Conservation (phyloP, 1,140 invertebrate species). For the Hypothenemus hampei region DNA sequence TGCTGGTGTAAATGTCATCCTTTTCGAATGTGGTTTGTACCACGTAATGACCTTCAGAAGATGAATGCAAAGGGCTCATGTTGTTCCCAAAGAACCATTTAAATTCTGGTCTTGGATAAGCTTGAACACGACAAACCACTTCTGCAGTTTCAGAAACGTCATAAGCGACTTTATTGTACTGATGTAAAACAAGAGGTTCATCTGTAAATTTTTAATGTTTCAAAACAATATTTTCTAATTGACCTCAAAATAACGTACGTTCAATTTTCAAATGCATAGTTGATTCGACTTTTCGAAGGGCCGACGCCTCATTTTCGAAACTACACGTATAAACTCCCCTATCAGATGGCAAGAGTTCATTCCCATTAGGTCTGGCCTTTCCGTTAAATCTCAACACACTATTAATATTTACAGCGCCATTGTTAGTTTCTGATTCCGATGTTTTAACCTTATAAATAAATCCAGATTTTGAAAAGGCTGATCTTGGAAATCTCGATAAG, state of each 20-base stretch:
- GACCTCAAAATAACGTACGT: conserved; percentile 56
- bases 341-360: conserved; percentile 75
- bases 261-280: conserved; percentile 86
- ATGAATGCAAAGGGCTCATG: conserved; percentile 62
- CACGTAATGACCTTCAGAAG: conserved; percentile 80
- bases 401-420: conserved; percentile 75
- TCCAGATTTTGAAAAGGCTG: neutral
- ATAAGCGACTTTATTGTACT: conserved; percentile 84
- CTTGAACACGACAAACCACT: conserved; percentile 82
- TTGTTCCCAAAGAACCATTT: conserved; percentile 82
- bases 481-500: neutral
- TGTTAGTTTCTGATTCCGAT: conserved; percentile 65
- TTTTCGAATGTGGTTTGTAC: conserved; percentile 73
- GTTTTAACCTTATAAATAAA: conserved; percentile 52
- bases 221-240: neutral
- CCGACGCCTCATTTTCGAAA: conserved; percentile 87
- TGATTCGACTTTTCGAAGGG: conserved; percentile 77
- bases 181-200: conserved; percentile 76
- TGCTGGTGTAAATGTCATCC: conserved; percentile 80
- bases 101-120: conserved; percentile 87
- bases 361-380: conserved; percentile 64
- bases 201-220: conserved; percentile 51
- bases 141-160: conserved; percentile 78
- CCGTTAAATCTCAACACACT: conserved; percentile 78
- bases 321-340: conserved; percentile 82